A percentile compares a stretch with the other conserved stretches of the same genome.
These are phyloP conservation scores for Wiebesia pumilae DNA, from an alignment of 1,140 invertebrate genomes.

Conservation along the genomic window DNA sequence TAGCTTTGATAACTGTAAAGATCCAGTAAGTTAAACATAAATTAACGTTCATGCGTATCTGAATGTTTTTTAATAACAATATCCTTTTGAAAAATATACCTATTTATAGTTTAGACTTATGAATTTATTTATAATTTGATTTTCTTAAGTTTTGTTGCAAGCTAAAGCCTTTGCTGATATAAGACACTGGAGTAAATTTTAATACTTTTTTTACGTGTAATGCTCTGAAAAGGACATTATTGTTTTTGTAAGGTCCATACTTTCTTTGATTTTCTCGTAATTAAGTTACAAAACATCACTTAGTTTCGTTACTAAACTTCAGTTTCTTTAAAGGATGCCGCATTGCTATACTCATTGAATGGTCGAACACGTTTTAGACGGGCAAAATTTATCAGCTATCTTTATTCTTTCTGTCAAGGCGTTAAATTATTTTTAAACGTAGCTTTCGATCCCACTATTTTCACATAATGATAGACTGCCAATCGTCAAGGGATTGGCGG, in stretches of 20 bases:
- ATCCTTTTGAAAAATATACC: no score
- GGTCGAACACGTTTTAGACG: no score
- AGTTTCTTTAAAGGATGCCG: no score
- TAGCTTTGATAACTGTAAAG: background rate
- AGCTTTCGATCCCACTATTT: constrained; percentile 6
- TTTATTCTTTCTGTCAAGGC: background rate
- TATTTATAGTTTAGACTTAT: no score
- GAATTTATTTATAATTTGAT: background rate
- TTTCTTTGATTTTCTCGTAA: background rate
- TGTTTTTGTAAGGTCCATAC: no score
- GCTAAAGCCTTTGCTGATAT: background rate
- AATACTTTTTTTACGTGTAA: background rate
- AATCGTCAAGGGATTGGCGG: background rate
- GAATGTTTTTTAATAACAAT: no score
- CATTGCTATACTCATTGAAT: no score
- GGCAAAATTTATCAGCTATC: no score
- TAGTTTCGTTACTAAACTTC: no score
- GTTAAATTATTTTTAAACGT: constrained; percentile 45
- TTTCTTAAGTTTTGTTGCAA: background rate
- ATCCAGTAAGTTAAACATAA: no score
- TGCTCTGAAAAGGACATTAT: background rate
- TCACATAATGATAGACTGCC: background rate
- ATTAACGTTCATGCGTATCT: no score
- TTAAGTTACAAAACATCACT: background rate
- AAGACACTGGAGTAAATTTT: background rate